Evolutionary conservation across 2,113 vertebrate species (phyloP).

Genomic region (Aptenodytes patagonicus): DNA sequence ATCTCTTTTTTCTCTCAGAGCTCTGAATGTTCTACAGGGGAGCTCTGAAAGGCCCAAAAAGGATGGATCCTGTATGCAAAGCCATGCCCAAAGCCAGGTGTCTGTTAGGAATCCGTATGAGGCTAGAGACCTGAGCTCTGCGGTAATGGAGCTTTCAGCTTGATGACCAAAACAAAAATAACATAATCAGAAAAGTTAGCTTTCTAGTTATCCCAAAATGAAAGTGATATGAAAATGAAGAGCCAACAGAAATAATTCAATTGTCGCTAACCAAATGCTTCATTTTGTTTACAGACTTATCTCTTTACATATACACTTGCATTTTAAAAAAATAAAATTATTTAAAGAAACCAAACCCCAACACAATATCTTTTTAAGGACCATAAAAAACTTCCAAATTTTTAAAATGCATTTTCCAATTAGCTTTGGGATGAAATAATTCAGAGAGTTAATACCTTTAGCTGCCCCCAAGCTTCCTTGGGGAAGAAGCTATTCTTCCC

Average conservation of each 20-base stretch:
- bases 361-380: not conserved
- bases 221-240: not conserved
- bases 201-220: not conserved
- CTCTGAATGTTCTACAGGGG: fast-evolving
- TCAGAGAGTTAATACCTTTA: not conserved
- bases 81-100: not conserved
- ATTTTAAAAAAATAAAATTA: not conserved
- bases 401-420: fast-evolving
- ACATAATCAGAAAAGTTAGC: fast-evolving
- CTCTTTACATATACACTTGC: not conserved
- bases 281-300: not conserved
- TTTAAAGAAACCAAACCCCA: not conserved
- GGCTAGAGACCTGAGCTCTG: not conserved
- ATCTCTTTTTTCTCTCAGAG: fast-evolving
- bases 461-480: not conserved
- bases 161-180: not conserved
- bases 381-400: fast-evolving
- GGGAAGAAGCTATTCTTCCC: not conserved
- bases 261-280: not conserved
- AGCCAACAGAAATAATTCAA: not conserved
- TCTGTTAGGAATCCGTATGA: fast-evolving
- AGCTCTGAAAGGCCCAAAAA: not conserved
- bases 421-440: not conserved
- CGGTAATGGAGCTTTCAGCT: not conserved
- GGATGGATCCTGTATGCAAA: fast-evolving